Conservation (phyloP, 2,113 vertebrate genomes). For the Isichthys henryi region DNA sequence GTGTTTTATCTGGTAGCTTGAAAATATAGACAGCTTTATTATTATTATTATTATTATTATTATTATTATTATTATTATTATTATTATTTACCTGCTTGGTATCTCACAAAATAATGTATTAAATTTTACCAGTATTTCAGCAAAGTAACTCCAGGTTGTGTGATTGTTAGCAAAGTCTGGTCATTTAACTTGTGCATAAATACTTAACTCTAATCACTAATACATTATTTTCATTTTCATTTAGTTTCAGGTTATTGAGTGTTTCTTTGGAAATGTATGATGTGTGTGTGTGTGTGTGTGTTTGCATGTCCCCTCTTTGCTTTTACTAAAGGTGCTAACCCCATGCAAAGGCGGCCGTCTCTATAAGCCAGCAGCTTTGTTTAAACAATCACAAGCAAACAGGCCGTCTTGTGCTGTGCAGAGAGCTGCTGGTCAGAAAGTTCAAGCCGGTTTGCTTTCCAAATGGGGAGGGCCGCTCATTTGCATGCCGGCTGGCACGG, state of each 20-base stretch:
- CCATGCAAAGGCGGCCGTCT: not conserved
- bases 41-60: too few species aligned
- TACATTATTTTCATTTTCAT: not conserved
- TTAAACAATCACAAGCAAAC: slow-evolving; percentile 12
- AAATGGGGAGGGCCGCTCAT: slow-evolving; percentile 31
- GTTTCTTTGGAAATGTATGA: not conserved
- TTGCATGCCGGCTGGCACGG: slow-evolving; percentile 51
- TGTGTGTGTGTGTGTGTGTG: not conserved
- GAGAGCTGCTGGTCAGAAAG: not conserved
- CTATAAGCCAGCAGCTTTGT: not conserved
- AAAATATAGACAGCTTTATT: not conserved
- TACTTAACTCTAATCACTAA: not conserved
- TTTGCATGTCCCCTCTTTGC: not conserved
- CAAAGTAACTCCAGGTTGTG: not conserved
- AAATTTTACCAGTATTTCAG: not conserved
- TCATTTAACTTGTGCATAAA: not conserved
- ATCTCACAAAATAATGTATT: not conserved
- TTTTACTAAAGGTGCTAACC: not conserved
- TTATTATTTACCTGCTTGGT: not conserved
- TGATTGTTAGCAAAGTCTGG: not conserved
- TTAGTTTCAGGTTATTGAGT: not conserved
- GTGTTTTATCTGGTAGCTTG: not conserved
- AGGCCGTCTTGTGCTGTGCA: not conserved
- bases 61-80: not conserved
- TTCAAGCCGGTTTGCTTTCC: slow-evolving; percentile 15